Conservation (phyloP, 1,140 invertebrate genomes). For the Drosophila chauvacae region DNA sequence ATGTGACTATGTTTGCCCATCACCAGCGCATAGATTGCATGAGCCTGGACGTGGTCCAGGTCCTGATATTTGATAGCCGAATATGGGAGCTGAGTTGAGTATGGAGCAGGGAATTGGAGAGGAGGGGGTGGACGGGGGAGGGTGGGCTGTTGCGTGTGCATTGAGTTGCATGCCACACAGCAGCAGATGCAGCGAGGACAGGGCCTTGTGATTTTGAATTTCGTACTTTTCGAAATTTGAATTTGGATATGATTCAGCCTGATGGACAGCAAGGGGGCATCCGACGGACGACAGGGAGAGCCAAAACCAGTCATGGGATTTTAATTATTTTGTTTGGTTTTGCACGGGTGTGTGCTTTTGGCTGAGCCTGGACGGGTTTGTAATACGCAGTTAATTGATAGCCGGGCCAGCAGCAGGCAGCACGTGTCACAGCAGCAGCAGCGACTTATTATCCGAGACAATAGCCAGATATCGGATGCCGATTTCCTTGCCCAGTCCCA, state of each 20-base stretch:
- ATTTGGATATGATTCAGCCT: constrained; percentile 69
- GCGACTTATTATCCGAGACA: constrained; percentile 51
- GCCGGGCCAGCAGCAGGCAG: constrained; percentile 36
- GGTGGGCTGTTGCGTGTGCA: constrained; percentile 39
- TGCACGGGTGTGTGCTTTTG: constrained; percentile 15
- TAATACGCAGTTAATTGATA: constrained; percentile 74
- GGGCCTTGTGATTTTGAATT: constrained; percentile 73
- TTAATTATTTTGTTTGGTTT: constrained; percentile 81
- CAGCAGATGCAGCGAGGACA: constrained; percentile 31
- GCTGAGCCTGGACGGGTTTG: constrained; percentile 35
- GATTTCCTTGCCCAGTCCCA: constrained; percentile 7
- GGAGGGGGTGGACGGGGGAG: not conserved
- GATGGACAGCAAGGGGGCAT: constrained; percentile 10
- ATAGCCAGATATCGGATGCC: constrained; percentile 27
- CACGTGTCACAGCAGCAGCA: constrained; percentile 31
- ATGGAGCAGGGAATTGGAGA: not conserved
- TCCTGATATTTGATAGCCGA: constrained; percentile 74
- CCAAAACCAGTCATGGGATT: constrained; percentile 56
- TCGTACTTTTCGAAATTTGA: constrained; percentile 63
- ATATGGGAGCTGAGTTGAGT: constrained; percentile 34
- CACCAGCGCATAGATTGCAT: constrained; percentile 2
- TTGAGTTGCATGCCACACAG: constrained; percentile 52
- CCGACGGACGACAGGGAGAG: constrained; percentile 14
- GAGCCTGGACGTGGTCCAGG: constrained; percentile 26
- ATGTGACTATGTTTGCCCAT: not conserved